phyloP scores from a whole-genome alignment of 2,113 vertebrate species.

The Forbesichthys agassizii region DNA sequence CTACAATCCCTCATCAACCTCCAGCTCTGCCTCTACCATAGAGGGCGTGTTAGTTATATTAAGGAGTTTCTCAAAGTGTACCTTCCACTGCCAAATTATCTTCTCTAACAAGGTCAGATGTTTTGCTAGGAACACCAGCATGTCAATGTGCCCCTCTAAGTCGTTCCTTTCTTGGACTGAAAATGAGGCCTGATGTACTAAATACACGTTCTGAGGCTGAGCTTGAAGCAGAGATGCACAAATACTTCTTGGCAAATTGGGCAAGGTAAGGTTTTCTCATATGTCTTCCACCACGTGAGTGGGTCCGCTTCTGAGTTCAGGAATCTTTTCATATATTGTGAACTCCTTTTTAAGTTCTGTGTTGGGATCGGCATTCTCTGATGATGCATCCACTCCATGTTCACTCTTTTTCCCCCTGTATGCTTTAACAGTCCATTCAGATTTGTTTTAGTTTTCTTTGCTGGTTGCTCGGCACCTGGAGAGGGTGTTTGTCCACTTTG shows the following conservation, averaged over 20 bases:
- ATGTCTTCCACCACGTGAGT: no score
- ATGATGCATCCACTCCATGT: not conserved
- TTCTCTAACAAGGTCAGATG: no score
- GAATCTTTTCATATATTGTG: no score
- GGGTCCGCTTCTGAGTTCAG: no score
- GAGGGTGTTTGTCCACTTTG: not conserved
- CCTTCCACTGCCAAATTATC: no score
- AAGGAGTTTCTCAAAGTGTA: no score
- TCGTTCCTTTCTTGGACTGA: not conserved
- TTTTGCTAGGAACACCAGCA: not conserved
- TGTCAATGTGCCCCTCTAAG: not conserved
- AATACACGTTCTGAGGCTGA: not conserved
- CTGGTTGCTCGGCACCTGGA: constrained; percentile 5
- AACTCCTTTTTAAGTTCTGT: no score
- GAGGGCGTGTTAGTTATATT: no score
- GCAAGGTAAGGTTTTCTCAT: no score
- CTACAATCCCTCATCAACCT: no score
- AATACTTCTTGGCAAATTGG: not conserved
- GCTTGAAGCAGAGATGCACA: not conserved
- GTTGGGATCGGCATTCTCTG: not conserved
- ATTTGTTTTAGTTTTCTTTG: constrained; percentile 13
- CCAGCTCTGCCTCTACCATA: no score
- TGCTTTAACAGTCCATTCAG: constrained; percentile 15
- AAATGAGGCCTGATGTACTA: not conserved
- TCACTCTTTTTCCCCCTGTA: constrained; percentile 11